Evolutionary conservation across 2,888 invertebrate species (phyloP).

Genomic region (Calliphora vomitoria): DNA sequence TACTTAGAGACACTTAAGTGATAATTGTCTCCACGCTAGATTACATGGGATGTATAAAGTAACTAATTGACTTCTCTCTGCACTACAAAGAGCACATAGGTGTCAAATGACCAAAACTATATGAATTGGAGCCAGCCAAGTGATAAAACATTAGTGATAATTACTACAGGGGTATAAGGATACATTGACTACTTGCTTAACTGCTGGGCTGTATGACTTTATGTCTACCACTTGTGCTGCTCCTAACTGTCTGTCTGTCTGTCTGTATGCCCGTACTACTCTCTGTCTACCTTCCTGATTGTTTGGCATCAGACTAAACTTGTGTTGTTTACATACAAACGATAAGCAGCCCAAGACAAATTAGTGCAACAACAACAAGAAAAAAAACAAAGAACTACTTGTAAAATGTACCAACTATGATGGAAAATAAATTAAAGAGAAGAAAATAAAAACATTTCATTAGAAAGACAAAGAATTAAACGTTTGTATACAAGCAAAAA

Average conservation of each 20-base stretch:
- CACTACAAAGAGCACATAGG: too few relatives aligned
- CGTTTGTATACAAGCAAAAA: constrained; percentile 11
- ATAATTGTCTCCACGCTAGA: too few relatives aligned
- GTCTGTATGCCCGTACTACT: constrained; percentile 34
- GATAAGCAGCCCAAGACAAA: constrained; percentile 70
- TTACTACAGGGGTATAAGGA: too few relatives aligned
- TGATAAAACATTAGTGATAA: too few relatives aligned
- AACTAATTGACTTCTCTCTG: too few relatives aligned
- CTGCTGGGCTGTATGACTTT: neutral
- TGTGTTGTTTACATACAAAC: constrained; percentile 49
- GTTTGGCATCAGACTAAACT: constrained; percentile 53
- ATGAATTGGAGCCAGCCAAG: too few relatives aligned
- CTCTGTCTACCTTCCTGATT: constrained; percentile 41
- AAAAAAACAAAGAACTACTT: constrained; percentile 15
- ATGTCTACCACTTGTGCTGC: constrained; percentile 52
- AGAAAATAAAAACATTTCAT: constrained; percentile 53
- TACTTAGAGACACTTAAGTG: too few relatives aligned
- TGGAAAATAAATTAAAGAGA: constrained; percentile 40
- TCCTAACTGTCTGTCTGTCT: constrained; percentile 4
- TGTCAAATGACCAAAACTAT: too few relatives aligned
- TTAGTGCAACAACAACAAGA: constrained; percentile 27
- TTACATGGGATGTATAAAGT: too few relatives aligned
- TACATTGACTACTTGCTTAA: too few relatives aligned
- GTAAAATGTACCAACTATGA: constrained; percentile 27
- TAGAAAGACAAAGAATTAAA: constrained; percentile 35